Evolutionary conservation across 1,140 invertebrate genomes (phyloP).

Genomic region (Thaumetopoea pityocampa): DNA sequence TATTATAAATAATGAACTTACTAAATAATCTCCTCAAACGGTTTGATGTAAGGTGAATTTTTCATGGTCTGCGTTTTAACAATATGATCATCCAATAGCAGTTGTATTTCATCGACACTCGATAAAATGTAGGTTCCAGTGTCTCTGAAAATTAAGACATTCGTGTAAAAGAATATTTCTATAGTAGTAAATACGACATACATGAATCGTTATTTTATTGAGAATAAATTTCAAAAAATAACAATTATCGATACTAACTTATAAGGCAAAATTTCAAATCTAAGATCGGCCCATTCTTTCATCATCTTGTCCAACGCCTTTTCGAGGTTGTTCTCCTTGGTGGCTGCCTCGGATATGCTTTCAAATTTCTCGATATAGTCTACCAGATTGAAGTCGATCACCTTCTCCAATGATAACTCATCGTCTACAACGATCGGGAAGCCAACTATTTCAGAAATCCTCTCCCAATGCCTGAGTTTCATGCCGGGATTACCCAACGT

Average conservation of each 20-base stretch:
- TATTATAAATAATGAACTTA: slow-evolving; percentile 66
- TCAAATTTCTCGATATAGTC: slow-evolving; percentile 96
- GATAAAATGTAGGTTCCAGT: slow-evolving; percentile 94
- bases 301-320: slow-evolving; percentile 94
- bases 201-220: too few species aligned
- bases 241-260: slow-evolving; percentile 51
- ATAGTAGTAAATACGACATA: too few species aligned
- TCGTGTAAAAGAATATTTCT: slow-evolving; percentile 7
- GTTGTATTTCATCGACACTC: slow-evolving; percentile 95
- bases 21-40: slow-evolving; percentile 89
- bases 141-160: slow-evolving; percentile 78
- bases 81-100: slow-evolving; percentile 96
- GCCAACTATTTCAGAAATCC: slow-evolving; percentile 95
- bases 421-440: slow-evolving; percentile 93
- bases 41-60: slow-evolving; percentile 97
- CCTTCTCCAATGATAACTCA: slow-evolving; percentile 89
- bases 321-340: slow-evolving; percentile 96
- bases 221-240: too few species aligned
- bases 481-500: slow-evolving; percentile 96
- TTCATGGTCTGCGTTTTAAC: slow-evolving; percentile 98
- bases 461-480: slow-evolving; percentile 96
- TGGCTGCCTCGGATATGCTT: slow-evolving; percentile 94
- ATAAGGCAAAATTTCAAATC: slow-evolving; percentile 86
- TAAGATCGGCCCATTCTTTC: slow-evolving; percentile 92
- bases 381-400: slow-evolving; percentile 94